phyloP scores from a whole-genome alignment of 2,888 invertebrate species.

The Rhopalosiphum nymphaeae region DNA sequence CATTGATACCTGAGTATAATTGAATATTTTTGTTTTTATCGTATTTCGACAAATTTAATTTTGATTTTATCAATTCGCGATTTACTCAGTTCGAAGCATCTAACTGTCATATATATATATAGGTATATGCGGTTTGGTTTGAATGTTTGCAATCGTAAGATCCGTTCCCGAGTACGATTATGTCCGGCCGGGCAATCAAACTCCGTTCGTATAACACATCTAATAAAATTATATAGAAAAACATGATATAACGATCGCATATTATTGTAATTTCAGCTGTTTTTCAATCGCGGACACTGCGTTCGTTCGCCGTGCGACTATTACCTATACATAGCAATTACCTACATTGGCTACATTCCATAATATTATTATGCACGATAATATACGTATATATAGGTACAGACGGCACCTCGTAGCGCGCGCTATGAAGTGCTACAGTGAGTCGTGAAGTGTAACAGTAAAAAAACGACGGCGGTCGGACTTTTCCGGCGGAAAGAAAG shows the following conservation, averaged over 20 bases:
- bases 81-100: background rate
- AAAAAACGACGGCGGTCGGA: background rate
- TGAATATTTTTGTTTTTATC: no score
- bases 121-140: background rate
- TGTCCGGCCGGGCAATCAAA: background rate
- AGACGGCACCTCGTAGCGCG: background rate
- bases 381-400: background rate
- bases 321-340: background rate
- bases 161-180: background rate
- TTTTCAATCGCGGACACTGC: background rate
- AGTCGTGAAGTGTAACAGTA: slow-evolving; percentile 9
- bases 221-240: background rate
- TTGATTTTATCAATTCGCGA: background rate
- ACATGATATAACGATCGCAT: background rate
- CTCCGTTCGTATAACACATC: background rate
- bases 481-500: background rate
- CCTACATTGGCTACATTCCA: background rate
- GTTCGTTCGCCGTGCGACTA: background rate
- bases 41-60: background rate
- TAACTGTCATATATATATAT: background rate
- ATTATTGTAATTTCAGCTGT: background rate
- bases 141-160: background rate
- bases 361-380: background rate
- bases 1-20: background rate
- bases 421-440: background rate